A percentile compares a stretch with the other conserved stretches of the same genome.
These are phyloP conservation scores for Heterodera filipjevi DNA, from an alignment of 2,888 invertebrate genomes.

Conservation along the genomic window DNA sequence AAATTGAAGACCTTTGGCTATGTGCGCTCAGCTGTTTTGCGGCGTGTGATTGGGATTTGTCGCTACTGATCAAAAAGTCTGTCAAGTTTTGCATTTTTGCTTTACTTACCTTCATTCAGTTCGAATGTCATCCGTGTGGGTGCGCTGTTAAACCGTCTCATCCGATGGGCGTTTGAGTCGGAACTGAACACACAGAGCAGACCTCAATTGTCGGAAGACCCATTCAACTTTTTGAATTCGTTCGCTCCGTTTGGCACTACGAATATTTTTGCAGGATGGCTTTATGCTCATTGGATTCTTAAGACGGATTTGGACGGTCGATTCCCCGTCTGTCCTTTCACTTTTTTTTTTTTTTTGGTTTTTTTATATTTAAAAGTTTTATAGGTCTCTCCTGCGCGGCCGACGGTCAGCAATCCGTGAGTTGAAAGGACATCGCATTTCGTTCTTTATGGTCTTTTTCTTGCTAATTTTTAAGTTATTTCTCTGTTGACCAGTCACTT, in stretches of 20 bases:
- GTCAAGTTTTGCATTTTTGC: background rate
- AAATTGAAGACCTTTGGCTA: constrained; percentile 39
- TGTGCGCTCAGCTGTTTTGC: constrained; percentile 42
- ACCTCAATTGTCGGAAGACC: background rate
- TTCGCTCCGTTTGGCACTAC: background rate
- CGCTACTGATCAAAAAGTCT: constrained; percentile 33
- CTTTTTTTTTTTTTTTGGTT: background rate
- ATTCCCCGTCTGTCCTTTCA: constrained; percentile 36
- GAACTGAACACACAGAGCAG: background rate
- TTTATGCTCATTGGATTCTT: constrained; percentile 43
- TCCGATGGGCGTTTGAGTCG: constrained; percentile 28
- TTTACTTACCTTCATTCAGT: constrained; percentile 25
- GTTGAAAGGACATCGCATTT: constrained; percentile 23
- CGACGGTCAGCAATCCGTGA: constrained; percentile 55
- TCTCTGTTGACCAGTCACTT: constrained; percentile 37
- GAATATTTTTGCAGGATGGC: constrained; percentile 39
- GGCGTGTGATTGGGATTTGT: constrained; percentile 37
- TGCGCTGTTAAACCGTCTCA: constrained; percentile 32
- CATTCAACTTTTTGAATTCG: constrained; percentile 8
- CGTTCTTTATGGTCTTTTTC: background rate
- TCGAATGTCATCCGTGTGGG: constrained; percentile 34
- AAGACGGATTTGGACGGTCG: constrained; percentile 42
- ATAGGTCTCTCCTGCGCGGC: constrained; percentile 45
- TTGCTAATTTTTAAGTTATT: constrained; percentile 35
- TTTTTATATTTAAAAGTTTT: too few relatives aligned